phyloP scores from a whole-genome alignment of 2,888 invertebrate genomes.

The Eulithis testata region DNA sequence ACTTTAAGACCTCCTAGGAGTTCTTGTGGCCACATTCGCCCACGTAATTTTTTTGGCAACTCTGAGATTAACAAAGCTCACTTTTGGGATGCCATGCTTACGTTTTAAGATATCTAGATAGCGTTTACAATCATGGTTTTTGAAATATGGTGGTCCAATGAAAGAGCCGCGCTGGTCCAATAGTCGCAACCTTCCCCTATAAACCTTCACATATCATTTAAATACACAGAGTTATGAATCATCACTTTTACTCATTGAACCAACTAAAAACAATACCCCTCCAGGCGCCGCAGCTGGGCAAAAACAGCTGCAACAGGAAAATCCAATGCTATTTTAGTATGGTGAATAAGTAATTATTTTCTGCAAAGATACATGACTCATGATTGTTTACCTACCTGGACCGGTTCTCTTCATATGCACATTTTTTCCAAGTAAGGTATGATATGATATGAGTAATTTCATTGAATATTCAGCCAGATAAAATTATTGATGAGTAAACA shows the following conservation, averaged over 20 bases:
- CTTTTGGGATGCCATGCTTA: too few species aligned
- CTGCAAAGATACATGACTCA: slow-evolving; percentile 61
- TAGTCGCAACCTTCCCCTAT: too few species aligned
- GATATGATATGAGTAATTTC: slow-evolving; percentile 55
- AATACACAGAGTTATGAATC: slow-evolving; percentile 33
- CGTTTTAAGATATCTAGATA: too few species aligned
- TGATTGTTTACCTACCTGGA: slow-evolving; percentile 59
- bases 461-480: slow-evolving; percentile 53
- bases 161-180: too few species aligned
- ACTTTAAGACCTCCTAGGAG: too few species aligned
- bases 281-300: slow-evolving; percentile 38
- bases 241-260: slow-evolving; percentile 34
- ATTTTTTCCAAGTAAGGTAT: slow-evolving; percentile 68
- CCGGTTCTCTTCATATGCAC: slow-evolving; percentile 66
- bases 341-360: slow-evolving; percentile 52
- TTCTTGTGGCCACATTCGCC: too few species aligned
- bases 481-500: slow-evolving; percentile 54
- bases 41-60: too few species aligned
- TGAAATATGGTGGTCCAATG: too few species aligned
- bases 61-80: too few species aligned
- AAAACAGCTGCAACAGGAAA: slow-evolving; percentile 54
- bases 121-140: too few species aligned
- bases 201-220: slow-evolving; percentile 26
- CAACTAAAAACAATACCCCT: slow-evolving; percentile 32
- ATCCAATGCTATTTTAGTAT: slow-evolving; percentile 51